Evolutionary conservation across 2,888 invertebrate species (phyloP).

Genomic region (Acleris holmiana): DNA sequence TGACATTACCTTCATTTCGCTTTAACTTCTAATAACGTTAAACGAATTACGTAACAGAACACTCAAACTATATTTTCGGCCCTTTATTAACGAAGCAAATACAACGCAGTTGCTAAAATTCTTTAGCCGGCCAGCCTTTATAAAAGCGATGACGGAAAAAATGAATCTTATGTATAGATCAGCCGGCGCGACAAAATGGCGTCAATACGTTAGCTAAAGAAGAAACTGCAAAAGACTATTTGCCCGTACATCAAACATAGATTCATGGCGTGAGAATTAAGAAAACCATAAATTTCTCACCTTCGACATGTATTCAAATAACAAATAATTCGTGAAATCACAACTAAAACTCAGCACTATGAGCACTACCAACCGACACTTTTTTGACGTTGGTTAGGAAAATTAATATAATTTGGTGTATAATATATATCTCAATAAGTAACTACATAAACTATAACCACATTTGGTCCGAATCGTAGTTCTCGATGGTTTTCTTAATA

Average conservation of each 20-base stretch:
- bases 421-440: constrained; percentile 8
- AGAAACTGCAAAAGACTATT: constrained; percentile 59
- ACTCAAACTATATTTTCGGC: constrained; percentile 6
- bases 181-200: constrained; percentile 85
- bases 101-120: constrained; percentile 37
- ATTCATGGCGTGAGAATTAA: constrained; percentile 2
- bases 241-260: constrained; percentile 35
- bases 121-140: constrained; percentile 51
- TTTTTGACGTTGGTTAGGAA: constrained; percentile 38
- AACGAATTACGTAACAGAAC: constrained; percentile 32
- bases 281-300: constrained; percentile 48
- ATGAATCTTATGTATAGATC: constrained; percentile 76
- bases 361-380: constrained; percentile 35
- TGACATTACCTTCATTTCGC: constrained; percentile 25
- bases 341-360: constrained; percentile 32
- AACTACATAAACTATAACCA: constrained; percentile 19
- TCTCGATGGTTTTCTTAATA: neutral
- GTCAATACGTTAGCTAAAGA: constrained; percentile 74
- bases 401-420: constrained; percentile 19
- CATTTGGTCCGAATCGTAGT: constrained; percentile 29
- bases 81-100: neutral
- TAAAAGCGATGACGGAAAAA: constrained; percentile 55
- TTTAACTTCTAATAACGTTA: constrained; percentile 14
- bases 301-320: constrained; percentile 60
- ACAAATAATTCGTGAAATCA: constrained; percentile 46